Evolutionary conservation across 2,113 vertebrate species (phyloP).

Genomic region (Anolis sagrei): DNA sequence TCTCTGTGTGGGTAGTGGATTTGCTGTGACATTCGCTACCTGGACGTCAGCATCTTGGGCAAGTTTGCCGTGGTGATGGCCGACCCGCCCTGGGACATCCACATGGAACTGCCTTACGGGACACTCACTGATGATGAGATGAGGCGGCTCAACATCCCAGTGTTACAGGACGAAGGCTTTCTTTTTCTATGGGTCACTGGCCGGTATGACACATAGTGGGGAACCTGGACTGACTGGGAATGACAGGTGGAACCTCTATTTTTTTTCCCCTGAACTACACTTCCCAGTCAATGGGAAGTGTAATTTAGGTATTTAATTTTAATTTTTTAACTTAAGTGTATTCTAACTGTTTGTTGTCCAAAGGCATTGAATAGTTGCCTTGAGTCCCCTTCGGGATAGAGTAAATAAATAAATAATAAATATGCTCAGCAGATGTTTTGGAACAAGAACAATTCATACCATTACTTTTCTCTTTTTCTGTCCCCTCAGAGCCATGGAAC

Average conservation of each 20-base stretch:
- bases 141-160: constrained; percentile 93
- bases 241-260: no score
- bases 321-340: no score
- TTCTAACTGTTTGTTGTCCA: no score
- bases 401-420: no score
- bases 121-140: constrained; percentile 94
- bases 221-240: no score
- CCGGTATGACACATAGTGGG: neutral
- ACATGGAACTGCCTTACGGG: constrained; percentile 95
- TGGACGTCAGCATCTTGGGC: constrained; percentile 92
- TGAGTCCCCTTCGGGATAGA: no score
- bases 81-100: constrained; percentile 95
- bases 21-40: constrained; percentile 92
- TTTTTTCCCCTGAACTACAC: no score
- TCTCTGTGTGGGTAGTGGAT: constrained; percentile 83
- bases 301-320: no score
- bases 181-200: constrained; percentile 97
- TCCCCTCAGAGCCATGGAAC: constrained; percentile 87
- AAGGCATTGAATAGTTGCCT: no score
- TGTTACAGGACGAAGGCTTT: constrained; percentile 93
- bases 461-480: constrained; percentile 5
- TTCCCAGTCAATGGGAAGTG: no score
- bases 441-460: no score
- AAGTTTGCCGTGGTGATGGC: constrained; percentile 97
- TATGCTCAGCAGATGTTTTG: no score